Conservation (phyloP, 2,113 vertebrate species). For the Calonectris borealis region DNA sequence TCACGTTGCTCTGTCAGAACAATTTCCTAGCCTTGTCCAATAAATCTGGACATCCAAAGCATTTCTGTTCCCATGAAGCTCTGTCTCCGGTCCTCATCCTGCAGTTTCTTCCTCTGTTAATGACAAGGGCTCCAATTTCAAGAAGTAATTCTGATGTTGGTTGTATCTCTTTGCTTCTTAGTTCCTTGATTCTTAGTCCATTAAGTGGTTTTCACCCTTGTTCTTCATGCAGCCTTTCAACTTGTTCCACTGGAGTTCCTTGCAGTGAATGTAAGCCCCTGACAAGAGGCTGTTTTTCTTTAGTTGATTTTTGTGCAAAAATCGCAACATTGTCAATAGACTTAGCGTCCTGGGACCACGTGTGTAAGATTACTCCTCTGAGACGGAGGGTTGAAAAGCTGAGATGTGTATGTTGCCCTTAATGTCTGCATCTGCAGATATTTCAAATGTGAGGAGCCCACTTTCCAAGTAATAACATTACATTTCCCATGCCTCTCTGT, state of each 20-base stretch:
- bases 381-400: background rate
- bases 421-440: background rate
- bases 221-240: background rate
- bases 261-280: background rate
- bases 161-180: background rate
- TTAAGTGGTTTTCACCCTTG: background rate
- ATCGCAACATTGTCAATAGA: rapidly evolving
- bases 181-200: background rate
- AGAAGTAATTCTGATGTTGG: background rate
- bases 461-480: background rate
- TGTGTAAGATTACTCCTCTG: background rate
- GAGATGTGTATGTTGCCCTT: background rate
- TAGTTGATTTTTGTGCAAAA: background rate
- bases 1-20: background rate
- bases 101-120: background rate
- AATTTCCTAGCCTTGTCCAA: background rate
- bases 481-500: background rate
- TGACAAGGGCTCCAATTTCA: background rate
- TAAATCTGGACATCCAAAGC: background rate
- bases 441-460: background rate
- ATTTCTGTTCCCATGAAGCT: background rate
- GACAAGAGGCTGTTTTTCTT: background rate
- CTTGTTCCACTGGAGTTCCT: background rate
- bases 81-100: background rate
- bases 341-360: background rate